Evolutionary conservation across 2,797 vertebrate genomes (phyloP), one percentile per base, ranked within the genome.

Genomic region (Cryptoblepharus egeriae): DNA sequence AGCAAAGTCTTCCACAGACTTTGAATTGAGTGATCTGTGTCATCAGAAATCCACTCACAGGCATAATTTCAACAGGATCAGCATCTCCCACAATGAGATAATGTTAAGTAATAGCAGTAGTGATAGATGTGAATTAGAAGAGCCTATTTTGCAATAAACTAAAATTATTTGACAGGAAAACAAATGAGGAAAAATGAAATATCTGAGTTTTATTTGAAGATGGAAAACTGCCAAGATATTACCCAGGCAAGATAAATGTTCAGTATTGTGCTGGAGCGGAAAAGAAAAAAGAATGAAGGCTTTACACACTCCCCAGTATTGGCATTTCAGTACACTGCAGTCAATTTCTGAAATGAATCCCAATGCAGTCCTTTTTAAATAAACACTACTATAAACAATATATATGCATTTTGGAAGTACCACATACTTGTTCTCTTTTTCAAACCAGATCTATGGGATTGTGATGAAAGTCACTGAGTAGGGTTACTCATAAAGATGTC

Each of bases 401-500:
- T 80, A 35, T 77, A 1, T 16, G 78, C 32, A 39, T 77, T 83
- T n/a, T 42, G 69, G 37, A 32, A 77, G 2, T 26, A 3, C 60
- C 3, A 57, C 0, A 63, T 9, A 6, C 16, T 1, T 73, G 78
- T 80, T 4, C 3, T 28, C 61, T 5, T 42, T 70, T 75, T 60
- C 16, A 42, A 42, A 75, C 74, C 70, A 20, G 2, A 18, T 16
- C 10, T 83, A 70, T 78, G 26, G 26, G 30, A 22, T 79, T 74
- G 45, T 42, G 69, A 35, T 77, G 26, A 75, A 88, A 69, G 7
- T 60, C 2, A 28, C n/a, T 60, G 1, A 5, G 1, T 22, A 2
- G 81, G 24, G 30, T 22, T n/a, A 83, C 74, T 42, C 12, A n/a
- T 83, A 69, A 87, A 70, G n/a, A 82, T 73, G 5, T 15, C 57